Base-by-base conservation (phyloP, 2,113 vertebrate genomes). In the Accipiter virgatus region DNA sequence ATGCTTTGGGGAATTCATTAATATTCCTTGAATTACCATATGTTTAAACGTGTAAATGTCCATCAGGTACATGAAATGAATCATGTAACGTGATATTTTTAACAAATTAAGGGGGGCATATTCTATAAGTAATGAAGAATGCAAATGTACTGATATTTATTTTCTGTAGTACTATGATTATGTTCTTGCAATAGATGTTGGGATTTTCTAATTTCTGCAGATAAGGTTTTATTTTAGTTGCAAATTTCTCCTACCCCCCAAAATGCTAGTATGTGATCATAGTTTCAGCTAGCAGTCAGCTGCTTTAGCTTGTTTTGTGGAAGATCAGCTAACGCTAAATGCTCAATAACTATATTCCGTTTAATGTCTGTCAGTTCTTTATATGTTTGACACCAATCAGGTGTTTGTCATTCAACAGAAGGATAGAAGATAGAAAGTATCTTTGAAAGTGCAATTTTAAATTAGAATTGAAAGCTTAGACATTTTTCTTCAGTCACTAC, bases 361-460 rank as follows among this genome's bases (percentile, higher is more conserved):
- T 73, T 47, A 62, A 58, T 27, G 26, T 81, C 55, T 84, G 45
- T 88, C 68, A 42, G 21, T 66, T 88, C 42, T 74, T 55, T 3
- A 3, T 45, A 2, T 45, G 19, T 91, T 88, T 93, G 75, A 67
- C 50, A 59, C 19, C 62, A 52, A 13, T 80, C 52, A 38, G 18
- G 5, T 68, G 21, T 86, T 85, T 81, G 10, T 88, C 59, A 68
- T 73, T 65, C 63, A 78, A 29, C 38, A 81, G 31, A 87, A 86
- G 47, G 20, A 43, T 84, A 84, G 43, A 89, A 56, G 50, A 92
- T 63, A 66, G 50, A 83, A 97, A 79, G 38, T 19, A 31, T 48
- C 17, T 96, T 88, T 97, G 45, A 62, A 96, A 97, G 67, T n/a
- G 61, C 72, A 93, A 38, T 45, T 93, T 53, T 56, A 77, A 67